Evolutionary conservation across 2,113 vertebrate species (phyloP).

Genomic region (Takifugu bimaculatus): DNA sequence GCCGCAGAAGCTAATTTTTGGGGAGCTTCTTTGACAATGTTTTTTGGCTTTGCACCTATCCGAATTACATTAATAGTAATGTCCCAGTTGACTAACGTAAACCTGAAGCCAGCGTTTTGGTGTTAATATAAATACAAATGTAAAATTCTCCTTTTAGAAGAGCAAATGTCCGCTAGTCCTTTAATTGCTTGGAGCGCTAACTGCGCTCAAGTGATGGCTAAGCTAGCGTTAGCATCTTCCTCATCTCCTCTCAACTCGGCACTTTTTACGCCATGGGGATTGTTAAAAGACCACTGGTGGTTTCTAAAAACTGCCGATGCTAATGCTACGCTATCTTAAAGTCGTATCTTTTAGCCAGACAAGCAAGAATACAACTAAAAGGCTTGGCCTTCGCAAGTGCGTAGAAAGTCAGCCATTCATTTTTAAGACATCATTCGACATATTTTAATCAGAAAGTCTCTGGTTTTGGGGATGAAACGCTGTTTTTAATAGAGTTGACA

Average conservation of each 20-base stretch:
- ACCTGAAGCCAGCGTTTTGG: not conserved
- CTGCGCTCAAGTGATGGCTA: constrained; percentile 22
- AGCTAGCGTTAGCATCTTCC: constrained; percentile 20
- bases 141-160: not conserved
- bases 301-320: no score
- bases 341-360: not conserved
- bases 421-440: no score
- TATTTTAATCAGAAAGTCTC: no score
- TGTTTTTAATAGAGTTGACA: no score
- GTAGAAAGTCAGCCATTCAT: constrained; percentile 10
- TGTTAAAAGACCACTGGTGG: no score
- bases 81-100: no score
- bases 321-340: not conserved
- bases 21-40: constrained; percentile 11
- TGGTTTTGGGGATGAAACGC: no score
- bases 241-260: constrained; percentile 1
- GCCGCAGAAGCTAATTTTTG: constrained; percentile 52
- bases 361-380: no score
- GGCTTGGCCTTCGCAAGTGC: constrained; percentile 7
- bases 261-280: not conserved
- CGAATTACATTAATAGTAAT: no score
- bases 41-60: not conserved
- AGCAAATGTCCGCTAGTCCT: not conserved
- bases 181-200: not conserved
- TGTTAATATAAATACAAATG: not conserved